Conservation (phyloP, 2,113 vertebrate species). For the Eleginops maclovinus region DNA sequence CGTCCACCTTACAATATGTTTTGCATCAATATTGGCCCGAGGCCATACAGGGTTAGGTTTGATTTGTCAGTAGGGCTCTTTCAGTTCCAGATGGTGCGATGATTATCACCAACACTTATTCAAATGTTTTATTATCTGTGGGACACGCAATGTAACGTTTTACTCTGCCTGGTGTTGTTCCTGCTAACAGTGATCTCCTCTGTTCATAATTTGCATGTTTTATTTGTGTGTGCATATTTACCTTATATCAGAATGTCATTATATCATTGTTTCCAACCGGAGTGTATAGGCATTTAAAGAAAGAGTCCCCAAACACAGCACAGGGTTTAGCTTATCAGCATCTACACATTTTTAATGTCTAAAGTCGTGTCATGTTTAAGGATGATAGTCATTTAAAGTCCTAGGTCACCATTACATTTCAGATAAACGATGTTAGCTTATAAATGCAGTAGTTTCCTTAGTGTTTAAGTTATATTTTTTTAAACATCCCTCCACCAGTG, state of each 20-base stretch:
- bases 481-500: too few species aligned
- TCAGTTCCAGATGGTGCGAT: conserved; percentile 42
- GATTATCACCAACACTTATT: conserved; percentile 38
- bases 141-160: conserved; percentile 17
- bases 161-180: conserved; percentile 40
- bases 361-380: background rate
- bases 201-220: conserved; percentile 36
- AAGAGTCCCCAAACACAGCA: background rate
- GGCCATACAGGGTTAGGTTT: conserved; percentile 27
- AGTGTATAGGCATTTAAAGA: conserved; percentile 1
- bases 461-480: background rate
- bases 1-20: background rate
- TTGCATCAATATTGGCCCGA: conserved; percentile 27
- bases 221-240: conserved; percentile 15
- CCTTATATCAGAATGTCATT: background rate
- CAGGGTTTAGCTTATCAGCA: background rate
- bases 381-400: background rate
- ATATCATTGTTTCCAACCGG: conserved; percentile 10
- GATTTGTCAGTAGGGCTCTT: conserved; percentile 44
- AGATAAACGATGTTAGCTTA: background rate
- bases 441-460: background rate
- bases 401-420: background rate
- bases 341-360: background rate
- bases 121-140: conserved; percentile 32
- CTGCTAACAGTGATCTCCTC: conserved; percentile 16